Conservation (phyloP, 1,140 invertebrate genomes). For the Diorhabda elongata region DNA sequence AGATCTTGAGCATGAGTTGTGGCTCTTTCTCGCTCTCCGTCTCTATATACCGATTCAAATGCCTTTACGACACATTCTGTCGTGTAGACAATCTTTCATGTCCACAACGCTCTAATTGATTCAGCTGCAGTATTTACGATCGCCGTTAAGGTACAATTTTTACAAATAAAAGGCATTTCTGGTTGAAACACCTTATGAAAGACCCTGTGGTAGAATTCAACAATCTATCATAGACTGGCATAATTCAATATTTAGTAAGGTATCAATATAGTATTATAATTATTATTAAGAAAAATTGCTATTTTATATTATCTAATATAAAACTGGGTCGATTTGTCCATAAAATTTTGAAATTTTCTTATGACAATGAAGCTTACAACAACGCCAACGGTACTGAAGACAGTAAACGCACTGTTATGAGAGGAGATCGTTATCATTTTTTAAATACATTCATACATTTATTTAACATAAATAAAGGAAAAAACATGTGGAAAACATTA, state of each 20-base stretch:
- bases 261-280: too few relatives aligned
- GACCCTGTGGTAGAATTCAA: too few relatives aligned
- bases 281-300: neutral
- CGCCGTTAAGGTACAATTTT: too few relatives aligned
- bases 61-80: neutral
- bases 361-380: neutral
- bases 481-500: neutral
- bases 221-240: too few relatives aligned
- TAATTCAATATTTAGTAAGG: too few relatives aligned
- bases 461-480: neutral
- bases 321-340: neutral
- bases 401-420: neutral
- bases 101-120: too few relatives aligned
- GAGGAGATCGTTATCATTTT: neutral
- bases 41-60: neutral
- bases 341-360: neutral
- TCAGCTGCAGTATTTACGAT: too few relatives aligned
- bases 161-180: neutral
- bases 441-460: neutral
- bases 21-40: neutral
- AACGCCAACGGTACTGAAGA: neutral
- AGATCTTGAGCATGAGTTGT: conserved; percentile 1
- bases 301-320: neutral
- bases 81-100: neutral
- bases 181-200: neutral